Base-by-base conservation (phyloP, 2,797 vertebrate species). In the Antennarius maculatus region DNA sequence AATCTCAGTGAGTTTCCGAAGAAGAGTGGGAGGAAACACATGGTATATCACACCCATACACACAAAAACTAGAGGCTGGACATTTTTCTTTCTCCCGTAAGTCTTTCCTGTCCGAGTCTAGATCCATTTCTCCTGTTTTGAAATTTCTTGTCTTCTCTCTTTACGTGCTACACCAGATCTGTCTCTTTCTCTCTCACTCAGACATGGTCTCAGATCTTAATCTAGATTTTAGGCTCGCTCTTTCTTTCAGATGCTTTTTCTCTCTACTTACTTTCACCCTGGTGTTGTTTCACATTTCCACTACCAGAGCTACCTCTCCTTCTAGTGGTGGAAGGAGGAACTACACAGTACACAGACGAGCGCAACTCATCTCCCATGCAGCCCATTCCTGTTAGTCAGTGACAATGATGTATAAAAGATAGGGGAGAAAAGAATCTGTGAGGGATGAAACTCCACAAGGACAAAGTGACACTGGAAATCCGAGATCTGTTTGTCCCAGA, bases 381-480 rank as follows among this genome's bases (percentile, higher is more conserved):
- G 67, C 31, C 56, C 52, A 52, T 54, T 83, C 51, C 48, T 54
- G 46, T 48, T 68, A 66, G 54, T 70, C 47, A 55, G 66, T 17
- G 52, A 72, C 51, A 62, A 55, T 73, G 66, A 63, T 4, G 10
- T 29, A 73, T 47, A 71, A 72, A 83, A 77, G 66, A 83, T 65
- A 61, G 43, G 18, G 27, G 18, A 31, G 52, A 27, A 31, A 23
- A 76, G 43, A 68, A 54, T 7, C 23, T 49, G 39, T 8, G 11
- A 27, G 50, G 67, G 73, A 79, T 60, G 71, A 83, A 83, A 72
- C 58, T 81, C 77, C 67, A 81, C 86, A 90, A 91, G 90, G 90
- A 83, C 89, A 82, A 85, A 86, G 84, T 85, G 88, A 90, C 88
- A 86, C 69, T 78, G 78, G 89, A 85, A 90, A 91, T 82, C 78